phyloP scores from a whole-genome alignment of 2,113 vertebrate genomes.

The Sigmodon hispidus region DNA sequence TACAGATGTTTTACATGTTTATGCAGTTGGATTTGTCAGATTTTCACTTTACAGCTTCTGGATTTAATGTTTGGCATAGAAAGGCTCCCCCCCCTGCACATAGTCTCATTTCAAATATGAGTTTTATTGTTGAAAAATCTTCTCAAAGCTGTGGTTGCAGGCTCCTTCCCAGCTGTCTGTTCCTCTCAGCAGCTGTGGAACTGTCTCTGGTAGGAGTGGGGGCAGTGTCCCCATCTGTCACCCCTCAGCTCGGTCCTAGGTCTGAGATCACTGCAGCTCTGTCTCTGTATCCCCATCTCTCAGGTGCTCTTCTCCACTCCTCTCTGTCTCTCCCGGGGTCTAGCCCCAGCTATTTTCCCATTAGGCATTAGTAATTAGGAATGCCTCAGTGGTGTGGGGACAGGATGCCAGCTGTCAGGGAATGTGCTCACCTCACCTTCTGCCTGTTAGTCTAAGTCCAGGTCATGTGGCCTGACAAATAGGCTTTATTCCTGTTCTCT shows the following conservation, averaged over 20 bases:
- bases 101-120: slow-evolving; percentile 68
- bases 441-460: not conserved
- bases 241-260: not conserved
- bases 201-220: not conserved
- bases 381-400: not conserved
- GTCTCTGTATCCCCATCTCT: not conserved
- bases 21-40: slow-evolving; percentile 55
- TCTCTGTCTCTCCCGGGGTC: not conserved
- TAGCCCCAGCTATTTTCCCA: not conserved
- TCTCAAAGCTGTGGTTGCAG: slow-evolving; percentile 17
- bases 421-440: not conserved
- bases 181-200: slow-evolving; percentile 27
- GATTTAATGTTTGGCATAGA: slow-evolving; percentile 64
- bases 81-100: slow-evolving; percentile 15
- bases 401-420: not conserved
- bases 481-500: not conserved
- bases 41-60: slow-evolving; percentile 56
- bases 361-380: not conserved
- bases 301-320: not conserved
- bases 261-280: not conserved
- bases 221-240: not conserved
- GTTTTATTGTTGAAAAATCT: slow-evolving; percentile 67
- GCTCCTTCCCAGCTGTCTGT: slow-evolving; percentile 13
- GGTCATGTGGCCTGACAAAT: not conserved
- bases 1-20: slow-evolving; percentile 53